Conservation (phyloP, 1,140 invertebrate genomes). For the Diplogasteroides magnus region DNA sequence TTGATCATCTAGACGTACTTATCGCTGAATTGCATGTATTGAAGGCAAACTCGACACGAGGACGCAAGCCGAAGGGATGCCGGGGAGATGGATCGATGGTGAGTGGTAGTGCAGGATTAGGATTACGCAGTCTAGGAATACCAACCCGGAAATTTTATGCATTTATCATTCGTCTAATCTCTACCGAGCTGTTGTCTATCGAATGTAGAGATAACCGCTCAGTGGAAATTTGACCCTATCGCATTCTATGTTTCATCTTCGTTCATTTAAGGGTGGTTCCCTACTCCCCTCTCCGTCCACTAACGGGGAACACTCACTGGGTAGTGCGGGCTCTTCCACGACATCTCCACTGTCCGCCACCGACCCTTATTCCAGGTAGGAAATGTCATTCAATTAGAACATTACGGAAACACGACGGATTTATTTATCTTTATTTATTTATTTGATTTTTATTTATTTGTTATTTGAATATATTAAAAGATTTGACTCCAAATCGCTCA, state of each 20-base stretch:
- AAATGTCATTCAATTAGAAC: no score
- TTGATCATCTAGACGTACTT: no score
- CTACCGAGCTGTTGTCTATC: neutral
- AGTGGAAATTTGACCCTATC: neutral
- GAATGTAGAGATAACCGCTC: neutral
- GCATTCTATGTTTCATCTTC: no score
- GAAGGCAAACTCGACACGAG: neutral
- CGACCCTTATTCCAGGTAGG: neutral
- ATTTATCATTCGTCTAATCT: no score
- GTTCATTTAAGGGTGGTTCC: no score
- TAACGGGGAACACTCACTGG: neutral
- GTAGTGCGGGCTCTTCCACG: neutral
- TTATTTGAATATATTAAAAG: no score
- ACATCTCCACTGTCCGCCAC: neutral
- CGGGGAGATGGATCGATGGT: no score
- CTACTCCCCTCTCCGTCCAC: neutral
- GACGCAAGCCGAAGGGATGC: neutral
- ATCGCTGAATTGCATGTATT: no score
- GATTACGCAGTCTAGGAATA: neutral
- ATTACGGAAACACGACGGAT: no score
- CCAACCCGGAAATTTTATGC: neutral
- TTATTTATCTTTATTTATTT: no score
- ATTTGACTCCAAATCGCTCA: no score
- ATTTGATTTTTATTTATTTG: no score
- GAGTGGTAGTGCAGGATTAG: neutral